A percentile compares a stretch with the other conserved stretches of the same genome.
phyloP scores from a whole-genome alignment of 1,140 invertebrate genomes.

The Drosophila navojoa region DNA sequence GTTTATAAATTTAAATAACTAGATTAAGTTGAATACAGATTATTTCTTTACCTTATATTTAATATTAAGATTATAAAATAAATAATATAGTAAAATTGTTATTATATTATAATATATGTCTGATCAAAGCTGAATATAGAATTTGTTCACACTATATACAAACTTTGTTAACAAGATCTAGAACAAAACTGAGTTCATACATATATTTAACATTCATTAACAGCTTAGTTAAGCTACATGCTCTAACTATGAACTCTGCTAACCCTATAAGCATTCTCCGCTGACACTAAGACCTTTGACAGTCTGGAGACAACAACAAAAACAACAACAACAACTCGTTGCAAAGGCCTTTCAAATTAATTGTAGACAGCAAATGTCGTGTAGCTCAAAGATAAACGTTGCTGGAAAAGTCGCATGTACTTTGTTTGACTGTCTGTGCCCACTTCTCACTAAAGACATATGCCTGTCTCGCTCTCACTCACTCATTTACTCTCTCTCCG shows the following conservation, averaged over 20 bases:
- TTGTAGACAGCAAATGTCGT: constrained; percentile 67
- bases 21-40: no score
- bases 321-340: constrained; percentile 11
- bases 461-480: not conserved
- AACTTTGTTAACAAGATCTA: no score
- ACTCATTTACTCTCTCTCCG: not conserved
- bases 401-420: constrained; percentile 35
- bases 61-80: no score
- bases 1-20: no score
- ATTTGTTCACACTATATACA: no score
- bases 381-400: constrained; percentile 75
- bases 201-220: no score
- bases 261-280: not conserved
- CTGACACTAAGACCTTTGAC: not conserved
- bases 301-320: not conserved
- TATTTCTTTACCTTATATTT: no score
- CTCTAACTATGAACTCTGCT: not conserved
- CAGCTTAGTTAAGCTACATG: no score
- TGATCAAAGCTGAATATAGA: no score
- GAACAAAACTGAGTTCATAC: no score
- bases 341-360: constrained; percentile 70
- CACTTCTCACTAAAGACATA: not conserved
- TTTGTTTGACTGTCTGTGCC: not conserved
- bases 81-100: no score
- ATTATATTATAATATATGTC: no score